phyloP scores from a whole-genome alignment of 2,113 vertebrate species.

The Sporophila hypoxantha region DNA sequence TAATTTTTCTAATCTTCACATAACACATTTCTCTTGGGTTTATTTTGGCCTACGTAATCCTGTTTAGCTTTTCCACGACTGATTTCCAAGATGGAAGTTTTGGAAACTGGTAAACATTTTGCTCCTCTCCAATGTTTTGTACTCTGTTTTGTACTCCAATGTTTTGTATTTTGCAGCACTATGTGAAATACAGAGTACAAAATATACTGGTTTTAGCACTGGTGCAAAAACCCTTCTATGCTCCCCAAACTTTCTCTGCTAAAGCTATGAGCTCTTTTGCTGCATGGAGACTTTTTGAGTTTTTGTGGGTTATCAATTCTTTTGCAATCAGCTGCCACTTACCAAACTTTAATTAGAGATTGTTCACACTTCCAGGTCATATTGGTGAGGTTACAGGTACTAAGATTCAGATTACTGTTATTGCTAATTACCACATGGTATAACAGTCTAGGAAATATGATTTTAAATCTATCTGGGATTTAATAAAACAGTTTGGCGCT shows the following conservation, averaged over 20 bases:
- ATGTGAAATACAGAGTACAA: neutral
- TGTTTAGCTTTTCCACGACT: neutral
- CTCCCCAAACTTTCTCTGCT: neutral
- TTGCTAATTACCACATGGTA: neutral
- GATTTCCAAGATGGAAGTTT: neutral
- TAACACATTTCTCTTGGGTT: neutral
- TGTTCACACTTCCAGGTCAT: neutral
- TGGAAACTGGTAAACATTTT: neutral
- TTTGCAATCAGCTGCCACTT: neutral
- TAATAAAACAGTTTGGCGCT: neutral
- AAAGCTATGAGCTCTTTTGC: neutral
- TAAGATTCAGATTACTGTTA: neutral
- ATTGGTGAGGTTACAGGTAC: neutral
- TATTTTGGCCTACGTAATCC: neutral
- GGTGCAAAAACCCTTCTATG: neutral
- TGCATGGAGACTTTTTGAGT: neutral
- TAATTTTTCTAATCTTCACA: neutral
- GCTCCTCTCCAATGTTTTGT: neutral
- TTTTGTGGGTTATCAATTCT: neutral
- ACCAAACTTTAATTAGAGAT: neutral
- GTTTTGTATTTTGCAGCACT: neutral
- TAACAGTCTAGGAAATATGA: accelerated
- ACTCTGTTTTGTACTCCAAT: neutral
- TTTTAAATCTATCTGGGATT: neutral
- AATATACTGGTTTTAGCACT: neutral